phyloP scores from a whole-genome alignment of 2,888 invertebrate genomes.

The Chydorus sphaericus region DNA sequence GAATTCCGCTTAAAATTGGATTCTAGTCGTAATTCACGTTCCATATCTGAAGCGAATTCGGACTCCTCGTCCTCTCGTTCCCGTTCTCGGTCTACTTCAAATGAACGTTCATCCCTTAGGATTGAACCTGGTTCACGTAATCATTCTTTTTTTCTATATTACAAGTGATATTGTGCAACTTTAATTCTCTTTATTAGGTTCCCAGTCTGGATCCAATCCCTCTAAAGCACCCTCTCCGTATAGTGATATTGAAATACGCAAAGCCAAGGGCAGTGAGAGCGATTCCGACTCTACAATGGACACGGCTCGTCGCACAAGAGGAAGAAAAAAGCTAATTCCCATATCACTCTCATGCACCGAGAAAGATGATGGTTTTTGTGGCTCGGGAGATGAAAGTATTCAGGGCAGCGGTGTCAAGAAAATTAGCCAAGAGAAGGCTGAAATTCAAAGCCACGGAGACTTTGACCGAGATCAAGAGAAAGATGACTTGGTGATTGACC shows the following conservation, averaged over 20 bases:
- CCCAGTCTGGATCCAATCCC: conserved; percentile 12
- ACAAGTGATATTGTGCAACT: conserved; percentile 21
- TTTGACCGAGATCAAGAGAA: not conserved
- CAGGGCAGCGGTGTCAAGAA: too few species aligned
- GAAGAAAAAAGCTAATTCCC: not conserved
- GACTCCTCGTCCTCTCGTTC: conserved; percentile 18
- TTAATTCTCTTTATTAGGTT: conserved; percentile 19
- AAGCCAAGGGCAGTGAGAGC: not conserved
- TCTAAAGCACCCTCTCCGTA: conserved; percentile 24
- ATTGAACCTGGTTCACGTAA: conserved; percentile 11
- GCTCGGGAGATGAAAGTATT: conserved; percentile 17
- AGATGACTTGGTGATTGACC: conserved; percentile 63
- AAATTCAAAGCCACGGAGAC: not conserved
- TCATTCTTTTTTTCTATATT: conserved; percentile 17
- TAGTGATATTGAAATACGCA: conserved; percentile 2
- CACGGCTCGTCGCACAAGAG: not conserved
- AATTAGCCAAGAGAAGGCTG: not conserved
- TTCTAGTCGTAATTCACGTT: conserved; percentile 12
- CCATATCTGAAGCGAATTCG: conserved; percentile 7
- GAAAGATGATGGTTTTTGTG: conserved; percentile 13
- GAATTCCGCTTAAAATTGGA: conserved; percentile 19
- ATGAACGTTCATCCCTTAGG: conserved; percentile 12
- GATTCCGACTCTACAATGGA: not conserved
- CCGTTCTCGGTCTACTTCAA: conserved; percentile 22
- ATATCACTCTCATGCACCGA: conserved; percentile 1